These are phyloP conservation scores for Lithophane semibrunnea DNA, from an alignment of 2,888 invertebrate species.

Conservation along the genomic window DNA sequence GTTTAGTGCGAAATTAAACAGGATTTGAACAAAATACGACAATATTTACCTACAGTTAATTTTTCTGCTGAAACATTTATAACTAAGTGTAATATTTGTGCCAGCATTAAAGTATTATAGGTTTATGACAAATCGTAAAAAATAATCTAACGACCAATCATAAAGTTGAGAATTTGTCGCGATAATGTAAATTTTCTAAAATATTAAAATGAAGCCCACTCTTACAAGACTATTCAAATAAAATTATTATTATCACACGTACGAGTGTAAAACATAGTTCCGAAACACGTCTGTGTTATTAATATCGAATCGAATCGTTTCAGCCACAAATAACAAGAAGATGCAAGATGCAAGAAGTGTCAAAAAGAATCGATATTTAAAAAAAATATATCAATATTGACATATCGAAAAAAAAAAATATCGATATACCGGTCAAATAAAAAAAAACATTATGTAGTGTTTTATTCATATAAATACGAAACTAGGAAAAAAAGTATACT, in stretches of 20 bases:
- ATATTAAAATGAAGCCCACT: conserved; percentile 16
- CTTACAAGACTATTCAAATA: not conserved
- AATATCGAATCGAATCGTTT: not conserved
- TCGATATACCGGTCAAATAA: too few species aligned
- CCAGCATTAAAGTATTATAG: conserved; percentile 14
- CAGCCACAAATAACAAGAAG: not conserved
- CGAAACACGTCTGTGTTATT: not conserved
- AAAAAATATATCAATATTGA: too few species aligned
- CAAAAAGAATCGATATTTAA: too few species aligned
- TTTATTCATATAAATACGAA: too few species aligned
- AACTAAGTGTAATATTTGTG: not conserved
- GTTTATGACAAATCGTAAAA: conserved; percentile 39
- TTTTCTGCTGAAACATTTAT: conserved; percentile 21
- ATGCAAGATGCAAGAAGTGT: too few species aligned
- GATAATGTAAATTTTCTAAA: not conserved
- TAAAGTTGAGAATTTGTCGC: conserved; percentile 16
- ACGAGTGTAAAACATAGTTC: conserved; percentile 2
- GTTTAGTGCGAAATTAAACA: conserved; percentile 32
- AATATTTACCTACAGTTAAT: conserved; percentile 8
- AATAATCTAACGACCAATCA: not conserved
- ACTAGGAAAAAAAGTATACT: too few species aligned
- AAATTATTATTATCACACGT: conserved; percentile 1
- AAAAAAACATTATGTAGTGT: too few species aligned
- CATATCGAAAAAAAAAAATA: too few species aligned
- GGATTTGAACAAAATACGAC: conserved; percentile 20